phyloP scores from a whole-genome alignment of 1,140 invertebrate species.

The Neodiprion lecontei region DNA sequence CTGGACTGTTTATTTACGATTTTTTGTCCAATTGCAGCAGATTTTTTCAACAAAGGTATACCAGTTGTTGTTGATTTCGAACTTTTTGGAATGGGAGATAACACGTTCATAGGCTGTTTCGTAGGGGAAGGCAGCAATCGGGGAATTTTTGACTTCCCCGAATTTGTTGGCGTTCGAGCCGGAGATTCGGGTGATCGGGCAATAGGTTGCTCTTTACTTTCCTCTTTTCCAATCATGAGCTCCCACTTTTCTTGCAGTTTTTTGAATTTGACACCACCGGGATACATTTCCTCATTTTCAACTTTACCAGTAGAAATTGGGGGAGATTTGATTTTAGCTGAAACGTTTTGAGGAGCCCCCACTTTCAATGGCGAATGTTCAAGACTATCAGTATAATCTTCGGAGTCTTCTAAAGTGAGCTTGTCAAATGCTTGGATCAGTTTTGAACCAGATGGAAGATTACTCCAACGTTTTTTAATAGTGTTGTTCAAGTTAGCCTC shows the following conservation, averaged over 20 bases:
- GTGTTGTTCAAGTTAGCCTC: constrained; percentile 65
- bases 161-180: constrained; percentile 49
- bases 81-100: constrained; percentile 38
- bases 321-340: constrained; percentile 26
- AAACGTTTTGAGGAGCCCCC: constrained; percentile 31
- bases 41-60: constrained; percentile 52
- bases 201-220: constrained; percentile 47
- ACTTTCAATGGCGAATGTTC: constrained; percentile 63
- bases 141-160: constrained; percentile 73
- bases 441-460: constrained; percentile 67
- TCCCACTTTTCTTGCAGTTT: constrained; percentile 89
- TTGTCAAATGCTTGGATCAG: constrained; percentile 75
- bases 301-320: constrained; percentile 9
- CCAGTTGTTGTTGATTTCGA: constrained; percentile 46
- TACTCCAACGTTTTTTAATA: constrained; percentile 76
- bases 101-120: constrained; percentile 57
- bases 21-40: constrained; percentile 30
- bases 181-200: constrained; percentile 55
- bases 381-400: constrained; percentile 77
- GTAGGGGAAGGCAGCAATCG: constrained; percentile 70
- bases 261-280: constrained; percentile 69
- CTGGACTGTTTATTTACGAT: constrained; percentile 37
- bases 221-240: constrained; percentile 68
- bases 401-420: constrained; percentile 70
- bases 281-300: constrained; percentile 51